Base-by-base conservation (phyloP, 2,113 vertebrate species). In the Varanus komodoensis region DNA sequence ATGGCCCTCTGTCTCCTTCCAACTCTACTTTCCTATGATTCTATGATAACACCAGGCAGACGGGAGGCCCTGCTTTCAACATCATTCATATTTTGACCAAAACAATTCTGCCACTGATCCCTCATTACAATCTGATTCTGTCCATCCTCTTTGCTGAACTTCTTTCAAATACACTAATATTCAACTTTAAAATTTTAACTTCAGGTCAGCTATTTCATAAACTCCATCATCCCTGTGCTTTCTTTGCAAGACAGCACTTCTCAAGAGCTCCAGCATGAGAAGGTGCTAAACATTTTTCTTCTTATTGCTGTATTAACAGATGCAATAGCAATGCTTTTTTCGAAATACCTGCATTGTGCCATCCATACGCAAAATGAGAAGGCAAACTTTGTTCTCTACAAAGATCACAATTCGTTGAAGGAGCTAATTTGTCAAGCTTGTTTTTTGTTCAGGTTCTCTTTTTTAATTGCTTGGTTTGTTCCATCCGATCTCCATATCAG, bases 91-190 rank as follows among this genome's bases (percentile, higher is more conserved):
- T 75, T 87, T 95, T 96, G 86, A 29, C 1, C 68, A 95, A 94
- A 92, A 95, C 93, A 95, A 93, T 91, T 94, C 95, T 97, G 94
- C 21, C 52, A 64, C 54, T 34, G 1, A 82, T 92, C 94, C 97
- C 96, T 93, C 96, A 96, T 97, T 95, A 96, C 94, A 94, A 95
- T 94, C 94, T 97, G n/a, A 94, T 96, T 97, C 95, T 91, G 97
- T 44, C 38, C 93, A 95, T 93, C 95, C n/a, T 38, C 34, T 77
- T 77, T 94, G 93, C 95, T 95, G 95, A 96, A 93, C 87, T 96
- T 95, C 95, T 92, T 96, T 96, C 95, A 94, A 96, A 96, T 96
- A 91, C 92, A 96, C 94, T 80, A 97, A 95, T 94, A 96, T 94
- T 92, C 95, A 94, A 96, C 96, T 96, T 93, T 94, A 96, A 94